These are phyloP conservation scores for Coreoperca whiteheadi DNA, from an alignment of 2,113 vertebrate species.

Conservation along the genomic window DNA sequence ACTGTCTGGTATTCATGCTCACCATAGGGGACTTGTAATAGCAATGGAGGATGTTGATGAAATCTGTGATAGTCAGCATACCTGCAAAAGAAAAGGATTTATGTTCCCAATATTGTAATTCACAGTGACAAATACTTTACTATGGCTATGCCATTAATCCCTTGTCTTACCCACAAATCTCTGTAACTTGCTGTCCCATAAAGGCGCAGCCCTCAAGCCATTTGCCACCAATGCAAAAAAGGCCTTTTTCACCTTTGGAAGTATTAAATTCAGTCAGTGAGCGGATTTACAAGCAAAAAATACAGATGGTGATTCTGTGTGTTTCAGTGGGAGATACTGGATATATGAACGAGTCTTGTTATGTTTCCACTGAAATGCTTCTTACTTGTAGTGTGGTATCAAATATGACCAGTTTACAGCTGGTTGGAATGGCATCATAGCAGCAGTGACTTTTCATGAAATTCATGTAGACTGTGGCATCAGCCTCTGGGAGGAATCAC, in stretches of 20 bases:
- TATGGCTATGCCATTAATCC: not conserved
- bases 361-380: not conserved
- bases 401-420: slow-evolving; percentile 86
- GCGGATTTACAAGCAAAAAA: not conserved
- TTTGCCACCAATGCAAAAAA: slow-evolving; percentile 95
- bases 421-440: slow-evolving; percentile 94
- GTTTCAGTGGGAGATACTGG: not conserved
- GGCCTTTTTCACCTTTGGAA: slow-evolving; percentile 93
- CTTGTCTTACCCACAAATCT: slow-evolving; percentile 93
- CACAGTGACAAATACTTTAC: not conserved
- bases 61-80: slow-evolving; percentile 99
- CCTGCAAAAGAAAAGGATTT: slow-evolving; percentile 77
- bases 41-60: slow-evolving; percentile 97
- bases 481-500: slow-evolving; percentile 67
- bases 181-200: slow-evolving; percentile 94
- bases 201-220: slow-evolving; percentile 90
- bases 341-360: not conserved
- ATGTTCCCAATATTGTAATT: not conserved
- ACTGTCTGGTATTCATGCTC: slow-evolving; percentile 59
- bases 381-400: slow-evolving; percentile 79
- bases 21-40: slow-evolving; percentile 97
- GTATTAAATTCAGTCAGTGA: not conserved
- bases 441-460: slow-evolving; percentile 95
- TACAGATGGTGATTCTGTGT: not conserved
- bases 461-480: slow-evolving; percentile 89